Conservation (phyloP, 2,113 vertebrate species). For the Cervus canadensis region DNA sequence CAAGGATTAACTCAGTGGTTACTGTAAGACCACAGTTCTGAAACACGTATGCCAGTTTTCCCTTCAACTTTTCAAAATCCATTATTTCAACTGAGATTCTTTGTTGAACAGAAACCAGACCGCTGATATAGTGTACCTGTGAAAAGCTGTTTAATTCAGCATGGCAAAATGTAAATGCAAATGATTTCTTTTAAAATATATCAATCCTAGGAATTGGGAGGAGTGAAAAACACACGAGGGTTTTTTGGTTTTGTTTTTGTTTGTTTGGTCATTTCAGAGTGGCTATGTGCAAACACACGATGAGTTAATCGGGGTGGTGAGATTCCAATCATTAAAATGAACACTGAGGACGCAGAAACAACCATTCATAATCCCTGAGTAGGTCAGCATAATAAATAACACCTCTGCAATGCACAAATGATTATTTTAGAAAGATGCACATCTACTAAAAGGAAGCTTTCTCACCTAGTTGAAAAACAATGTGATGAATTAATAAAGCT, state of each 20-base stretch:
- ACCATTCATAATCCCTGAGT: constrained; percentile 46
- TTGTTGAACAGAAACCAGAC: constrained; percentile 27
- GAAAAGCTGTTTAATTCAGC: neutral
- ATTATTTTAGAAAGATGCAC: neutral
- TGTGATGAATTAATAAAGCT: constrained; percentile 79
- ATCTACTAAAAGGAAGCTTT: constrained; percentile 29
- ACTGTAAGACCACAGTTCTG: constrained; percentile 58
- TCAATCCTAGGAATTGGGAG: neutral
- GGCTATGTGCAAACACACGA: constrained; percentile 26
- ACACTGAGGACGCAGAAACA: constrained; percentile 62
- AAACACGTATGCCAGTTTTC: constrained; percentile 17
- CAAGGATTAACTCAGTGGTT: constrained; percentile 76
- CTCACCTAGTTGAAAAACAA: constrained; percentile 73
- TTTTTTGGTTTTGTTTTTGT: neutral
- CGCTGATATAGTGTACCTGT: neutral
- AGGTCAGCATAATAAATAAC: constrained; percentile 62
- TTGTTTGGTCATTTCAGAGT: constrained; percentile 10
- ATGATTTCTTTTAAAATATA: neutral
- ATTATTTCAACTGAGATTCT: neutral
- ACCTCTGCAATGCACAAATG: neutral
- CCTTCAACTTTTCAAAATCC: constrained; percentile 44
- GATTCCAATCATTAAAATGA: constrained; percentile 60
- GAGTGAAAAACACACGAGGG: neutral
- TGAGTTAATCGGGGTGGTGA: constrained; percentile 66
- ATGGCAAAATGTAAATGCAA: neutral